A percentile compares a stretch with the other conserved stretches of the same genome.
Conservation (phyloP, 2,888 invertebrate genomes). For the Eutolmus rufibarbis region DNA sequence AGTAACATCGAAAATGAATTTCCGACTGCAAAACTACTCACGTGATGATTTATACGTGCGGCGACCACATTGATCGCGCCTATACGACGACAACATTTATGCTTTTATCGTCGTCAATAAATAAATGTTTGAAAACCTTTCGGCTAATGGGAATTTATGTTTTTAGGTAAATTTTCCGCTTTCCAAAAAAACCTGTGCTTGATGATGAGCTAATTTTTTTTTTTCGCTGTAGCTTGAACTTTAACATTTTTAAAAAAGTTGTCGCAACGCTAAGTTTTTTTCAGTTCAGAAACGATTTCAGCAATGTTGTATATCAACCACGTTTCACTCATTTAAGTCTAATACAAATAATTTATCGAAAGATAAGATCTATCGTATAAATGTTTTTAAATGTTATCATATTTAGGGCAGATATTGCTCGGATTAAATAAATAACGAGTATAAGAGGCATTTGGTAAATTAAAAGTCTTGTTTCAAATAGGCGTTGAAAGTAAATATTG, state of each 20-base stretch:
- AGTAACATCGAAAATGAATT: background rate
- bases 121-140: background rate
- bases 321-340: background rate
- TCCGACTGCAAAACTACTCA: background rate
- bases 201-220: background rate
- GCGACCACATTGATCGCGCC: background rate
- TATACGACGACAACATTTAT: background rate
- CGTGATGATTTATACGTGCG: background rate
- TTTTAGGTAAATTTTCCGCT: background rate
- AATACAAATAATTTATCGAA: background rate
- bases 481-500: too few species aligned
- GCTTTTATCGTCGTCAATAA: background rate
- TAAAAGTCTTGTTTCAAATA: too few species aligned
- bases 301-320: background rate
- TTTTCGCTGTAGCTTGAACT: background rate
- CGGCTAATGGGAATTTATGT: background rate
- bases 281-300: background rate
- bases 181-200: background rate
- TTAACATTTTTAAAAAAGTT: background rate
- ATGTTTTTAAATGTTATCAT: background rate
- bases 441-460: too few species aligned
- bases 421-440: too few species aligned
- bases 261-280: background rate
- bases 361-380: background rate
- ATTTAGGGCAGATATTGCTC: too few species aligned